Evolutionary conservation across 2,888 invertebrate genomes (phyloP).

Genomic region (Macrostomum cliftonense): DNA sequence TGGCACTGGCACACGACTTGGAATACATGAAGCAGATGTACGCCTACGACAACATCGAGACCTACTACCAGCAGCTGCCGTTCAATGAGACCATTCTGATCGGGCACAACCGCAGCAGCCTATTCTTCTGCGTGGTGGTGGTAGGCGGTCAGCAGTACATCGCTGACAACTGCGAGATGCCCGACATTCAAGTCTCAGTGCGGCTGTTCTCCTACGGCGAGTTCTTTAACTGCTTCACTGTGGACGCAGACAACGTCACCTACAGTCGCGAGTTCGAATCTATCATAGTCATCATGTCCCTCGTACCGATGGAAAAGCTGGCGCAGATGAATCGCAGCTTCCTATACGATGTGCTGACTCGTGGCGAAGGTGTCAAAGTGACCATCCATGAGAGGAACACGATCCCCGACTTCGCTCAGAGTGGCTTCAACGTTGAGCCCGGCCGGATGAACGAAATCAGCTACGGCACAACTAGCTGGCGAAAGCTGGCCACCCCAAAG

Average conservation of each 20-base stretch:
- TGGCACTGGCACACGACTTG: no score
- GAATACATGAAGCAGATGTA: no score
- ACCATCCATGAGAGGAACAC: slow-evolving; percentile 7
- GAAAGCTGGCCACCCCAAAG: slow-evolving; percentile 1
- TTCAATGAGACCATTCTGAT: no score
- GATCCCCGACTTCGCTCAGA: slow-evolving; percentile 9
- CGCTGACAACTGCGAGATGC: no score
- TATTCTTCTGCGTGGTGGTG: no score
- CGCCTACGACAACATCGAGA: no score
- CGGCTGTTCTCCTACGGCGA: slow-evolving; percentile 2
- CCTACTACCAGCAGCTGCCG: no score
- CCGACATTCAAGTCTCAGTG: neutral
- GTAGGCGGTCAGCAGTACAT: no score
- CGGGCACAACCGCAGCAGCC: no score
- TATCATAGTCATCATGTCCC: slow-evolving; percentile 2
- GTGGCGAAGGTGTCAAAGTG: slow-evolving; percentile 7
- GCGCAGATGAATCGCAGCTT: slow-evolving; percentile 4
- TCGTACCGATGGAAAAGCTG: slow-evolving; percentile 5
- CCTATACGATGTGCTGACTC: slow-evolving; percentile 8
- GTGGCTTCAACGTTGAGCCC: slow-evolving; percentile 10
- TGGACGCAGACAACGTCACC: neutral
- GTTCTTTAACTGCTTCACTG: slow-evolving; percentile 8
- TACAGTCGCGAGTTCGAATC: slow-evolving; percentile 3
- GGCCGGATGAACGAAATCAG: slow-evolving; percentile 10
- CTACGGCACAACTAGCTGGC: slow-evolving; percentile 3